Evolutionary conservation across 2,113 vertebrate genomes (phyloP).

Genomic region (Poeciliopsis turrubarensis): DNA sequence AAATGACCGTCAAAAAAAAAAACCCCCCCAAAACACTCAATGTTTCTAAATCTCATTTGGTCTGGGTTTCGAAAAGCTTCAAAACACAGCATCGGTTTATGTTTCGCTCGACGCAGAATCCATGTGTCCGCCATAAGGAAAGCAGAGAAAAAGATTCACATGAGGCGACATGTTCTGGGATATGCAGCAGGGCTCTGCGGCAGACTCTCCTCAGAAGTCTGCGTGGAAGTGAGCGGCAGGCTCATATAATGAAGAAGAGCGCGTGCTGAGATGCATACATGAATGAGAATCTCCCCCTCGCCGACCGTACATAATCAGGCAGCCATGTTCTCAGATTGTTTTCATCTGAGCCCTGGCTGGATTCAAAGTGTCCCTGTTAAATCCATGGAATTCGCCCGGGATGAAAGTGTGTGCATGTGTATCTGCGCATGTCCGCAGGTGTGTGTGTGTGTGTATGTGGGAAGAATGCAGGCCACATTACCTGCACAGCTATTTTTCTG

Average conservation of each 20-base stretch:
- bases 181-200: slow-evolving; percentile 29
- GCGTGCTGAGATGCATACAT: slow-evolving; percentile 74
- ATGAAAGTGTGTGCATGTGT: slow-evolving; percentile 5
- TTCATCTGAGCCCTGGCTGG: slow-evolving; percentile 67
- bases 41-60: neutral
- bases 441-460: neutral
- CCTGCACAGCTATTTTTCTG: slow-evolving; percentile 72
- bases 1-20: too few relatives aligned
- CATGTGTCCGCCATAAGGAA: neutral
- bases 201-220: slow-evolving; percentile 56
- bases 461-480: slow-evolving; percentile 59
- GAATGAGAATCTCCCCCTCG: slow-evolving; percentile 78
- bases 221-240: slow-evolving; percentile 52
- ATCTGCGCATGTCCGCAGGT: too few relatives aligned
- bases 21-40: too few relatives aligned
- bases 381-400: slow-evolving; percentile 77
- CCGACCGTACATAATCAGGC: slow-evolving; percentile 77
- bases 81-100: neutral
- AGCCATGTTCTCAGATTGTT: slow-evolving; percentile 79
- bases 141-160: neutral
- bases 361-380: slow-evolving; percentile 79
- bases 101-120: neutral
- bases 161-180: slow-evolving; percentile 34
- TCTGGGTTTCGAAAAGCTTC: neutral
- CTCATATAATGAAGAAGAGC: slow-evolving; percentile 64